These are phyloP conservation scores for Tetropium fuscum DNA, from an alignment of 2,888 invertebrate species.

Conservation along the genomic window DNA sequence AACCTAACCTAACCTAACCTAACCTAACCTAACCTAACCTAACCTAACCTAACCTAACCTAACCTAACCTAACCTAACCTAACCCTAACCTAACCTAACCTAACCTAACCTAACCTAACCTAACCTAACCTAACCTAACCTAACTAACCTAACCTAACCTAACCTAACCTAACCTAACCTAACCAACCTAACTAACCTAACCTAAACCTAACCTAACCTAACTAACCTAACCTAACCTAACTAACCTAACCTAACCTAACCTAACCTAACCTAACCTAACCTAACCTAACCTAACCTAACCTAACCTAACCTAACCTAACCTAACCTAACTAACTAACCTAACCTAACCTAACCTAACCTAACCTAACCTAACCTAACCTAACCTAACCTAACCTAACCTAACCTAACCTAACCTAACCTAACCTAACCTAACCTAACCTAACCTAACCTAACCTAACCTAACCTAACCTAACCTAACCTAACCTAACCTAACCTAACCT, in stretches of 20 bases:
- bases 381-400: slow-evolving; percentile 29
- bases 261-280: slow-evolving; percentile 38
- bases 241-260: slow-evolving; percentile 39
- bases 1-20: slow-evolving; percentile 9
- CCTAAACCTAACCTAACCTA: slow-evolving; percentile 29
- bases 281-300: slow-evolving; percentile 34
- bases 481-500: slow-evolving; percentile 27
- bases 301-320: slow-evolving; percentile 35
- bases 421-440: slow-evolving; percentile 29
- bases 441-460: slow-evolving; percentile 33
- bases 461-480: slow-evolving; percentile 25
- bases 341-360: slow-evolving; percentile 35
- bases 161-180: slow-evolving; percentile 38
- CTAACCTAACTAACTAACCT: slow-evolving; percentile 33
- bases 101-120: slow-evolving; percentile 9
- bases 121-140: slow-evolving; percentile 9
- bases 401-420: slow-evolving; percentile 32
- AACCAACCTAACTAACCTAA: slow-evolving; percentile 33
- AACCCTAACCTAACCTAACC: slow-evolving; percentile 9
- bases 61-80: slow-evolving; percentile 9
- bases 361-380: slow-evolving; percentile 34
- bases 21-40: slow-evolving; percentile 9
- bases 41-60: slow-evolving; percentile 9
- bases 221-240: slow-evolving; percentile 39
- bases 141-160: slow-evolving; percentile 26